phyloP scores from a whole-genome alignment of 2,113 vertebrate species.

The Cottus gobio region DNA sequence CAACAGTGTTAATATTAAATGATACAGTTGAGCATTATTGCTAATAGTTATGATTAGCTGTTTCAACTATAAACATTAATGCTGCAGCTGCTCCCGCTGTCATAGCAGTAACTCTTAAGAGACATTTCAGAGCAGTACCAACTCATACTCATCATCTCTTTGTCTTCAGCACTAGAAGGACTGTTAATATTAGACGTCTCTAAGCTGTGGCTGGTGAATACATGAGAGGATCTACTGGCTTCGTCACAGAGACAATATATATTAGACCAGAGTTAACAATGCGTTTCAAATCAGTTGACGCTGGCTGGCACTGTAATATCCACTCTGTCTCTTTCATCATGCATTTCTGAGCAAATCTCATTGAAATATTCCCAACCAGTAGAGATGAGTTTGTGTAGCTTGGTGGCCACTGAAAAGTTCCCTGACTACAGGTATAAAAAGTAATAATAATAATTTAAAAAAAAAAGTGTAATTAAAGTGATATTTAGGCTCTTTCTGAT shows the following conservation, averaged over 20 bases:
- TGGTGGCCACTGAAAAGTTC: neutral
- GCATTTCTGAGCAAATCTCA: neutral
- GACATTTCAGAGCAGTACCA: neutral
- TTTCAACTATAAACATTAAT: neutral
- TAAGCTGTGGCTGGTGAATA: neutral
- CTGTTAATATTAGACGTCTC: neutral
- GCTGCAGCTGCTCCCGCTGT: neutral
- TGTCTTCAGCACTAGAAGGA: neutral
- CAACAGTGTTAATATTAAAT: neutral
- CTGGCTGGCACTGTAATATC: neutral
- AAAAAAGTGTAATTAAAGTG: neutral
- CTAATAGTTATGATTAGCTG: neutral
- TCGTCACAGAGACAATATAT: neutral
- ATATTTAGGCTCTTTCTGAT: conserved; percentile 3
- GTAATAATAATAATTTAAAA: no score
- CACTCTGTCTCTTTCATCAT: neutral
- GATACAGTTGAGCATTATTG: neutral
- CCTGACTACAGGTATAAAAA: neutral
- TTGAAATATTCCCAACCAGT: neutral
- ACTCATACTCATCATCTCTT: neutral
- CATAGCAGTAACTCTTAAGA: neutral
- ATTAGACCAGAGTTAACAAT: conserved; percentile 4
- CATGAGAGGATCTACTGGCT: neutral
- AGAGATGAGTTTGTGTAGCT: neutral
- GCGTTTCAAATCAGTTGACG: neutral